Base-by-base conservation (phyloP, 2,113 vertebrate species). In the Bothrops jararaca region DNA sequence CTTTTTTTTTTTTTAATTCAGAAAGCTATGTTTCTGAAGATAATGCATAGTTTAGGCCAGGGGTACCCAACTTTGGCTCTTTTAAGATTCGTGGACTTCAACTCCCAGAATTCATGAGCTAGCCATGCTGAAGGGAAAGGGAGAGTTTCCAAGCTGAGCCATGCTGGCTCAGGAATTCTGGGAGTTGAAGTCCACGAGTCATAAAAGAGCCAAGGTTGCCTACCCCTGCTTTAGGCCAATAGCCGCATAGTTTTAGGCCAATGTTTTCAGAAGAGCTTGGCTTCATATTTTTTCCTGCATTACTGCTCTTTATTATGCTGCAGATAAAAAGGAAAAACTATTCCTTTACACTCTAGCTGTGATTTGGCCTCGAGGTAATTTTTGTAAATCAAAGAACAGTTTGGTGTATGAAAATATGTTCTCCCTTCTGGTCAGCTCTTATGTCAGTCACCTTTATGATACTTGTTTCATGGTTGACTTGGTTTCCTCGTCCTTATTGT, bases 291-390 rank as follows among this genome's bases (percentile, higher is more conserved):
- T 4, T 7, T 45, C 13, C 23, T 57, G 12, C 22, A 64, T 5
- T 60, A 39, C 56, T 29, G 39, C 54, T 60, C 13, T 89, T 10
- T 53, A 4, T 34, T 57, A 39, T 57, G 24, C 15, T 39, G 54
- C 22, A 69, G 50, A 90, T 69, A 22, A 64, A 64, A 45, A 29
- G 20, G 48, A 45, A 29, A 29, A 89, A 42, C 34, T 42, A 7
- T 42, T 26, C 22, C 5, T 22, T 89, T 34, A 52, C 86, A 54
- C 26, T 12, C 22, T 23, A 89, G 6, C 34, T 11, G 39, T 60
- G 53, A 80, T 94, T 86, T 93, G 26, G 53, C 94, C 94, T 94
- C 90, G 92, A 94, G 74, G 20, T 69, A 48, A 34, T 74, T 90
- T 60, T 53, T 52, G 48, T 91, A 42, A 85, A 24, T 23, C 34